Percentiles rank a stretch among this genome's conserved stretches.
phyloP scores from a whole-genome alignment of 2,797 vertebrate species.

The Pachyuromys duprasi region DNA sequence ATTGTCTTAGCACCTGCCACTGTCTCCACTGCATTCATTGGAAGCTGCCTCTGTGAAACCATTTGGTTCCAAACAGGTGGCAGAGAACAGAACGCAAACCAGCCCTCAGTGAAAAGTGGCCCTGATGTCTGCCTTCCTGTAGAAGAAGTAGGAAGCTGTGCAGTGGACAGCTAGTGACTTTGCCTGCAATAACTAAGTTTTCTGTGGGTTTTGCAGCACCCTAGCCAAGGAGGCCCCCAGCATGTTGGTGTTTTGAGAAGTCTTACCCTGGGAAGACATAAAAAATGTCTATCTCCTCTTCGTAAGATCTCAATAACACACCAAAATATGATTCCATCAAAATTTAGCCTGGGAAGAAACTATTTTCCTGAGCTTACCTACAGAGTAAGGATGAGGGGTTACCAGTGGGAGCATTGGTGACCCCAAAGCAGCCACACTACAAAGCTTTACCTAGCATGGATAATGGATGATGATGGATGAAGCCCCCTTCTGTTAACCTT shows the following conservation, averaged over 20 bases:
- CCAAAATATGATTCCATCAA: neutral
- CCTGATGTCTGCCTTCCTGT: neutral
- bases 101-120: neutral
- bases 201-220: neutral
- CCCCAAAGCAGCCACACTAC: neutral
- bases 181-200: neutral
- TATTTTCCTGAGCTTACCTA: neutral
- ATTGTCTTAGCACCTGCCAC: conserved; percentile 89
- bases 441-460: neutral
- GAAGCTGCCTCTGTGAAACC: neutral
- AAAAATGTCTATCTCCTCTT: neutral
- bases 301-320: neutral
- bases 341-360: neutral
- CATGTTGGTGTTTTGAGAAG: neutral
- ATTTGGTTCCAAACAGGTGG: neutral
- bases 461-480: neutral
- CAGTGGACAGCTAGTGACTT: neutral
- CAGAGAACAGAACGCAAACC: neutral
- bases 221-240: conserved; percentile 19
- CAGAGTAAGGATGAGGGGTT: neutral
- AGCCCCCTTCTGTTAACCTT: neutral
- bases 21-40: conserved; percentile 88
- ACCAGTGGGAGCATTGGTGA: neutral
- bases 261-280: neutral
- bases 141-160: accelerated